Conservation (phyloP, 2,797 vertebrate genomes). For the Remorina albescens region DNA sequence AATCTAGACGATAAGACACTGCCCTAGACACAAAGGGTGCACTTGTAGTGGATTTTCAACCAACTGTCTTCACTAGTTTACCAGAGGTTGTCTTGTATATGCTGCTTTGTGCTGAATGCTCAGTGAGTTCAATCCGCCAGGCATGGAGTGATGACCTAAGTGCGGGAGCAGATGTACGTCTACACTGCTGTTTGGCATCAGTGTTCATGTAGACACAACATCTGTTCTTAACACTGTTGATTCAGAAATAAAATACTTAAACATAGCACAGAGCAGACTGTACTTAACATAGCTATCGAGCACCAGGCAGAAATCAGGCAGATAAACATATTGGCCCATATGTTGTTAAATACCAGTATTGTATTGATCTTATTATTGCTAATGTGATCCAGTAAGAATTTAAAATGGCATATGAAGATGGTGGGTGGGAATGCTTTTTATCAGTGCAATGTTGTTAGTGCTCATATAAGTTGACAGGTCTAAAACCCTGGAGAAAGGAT, state of each 20-base stretch:
- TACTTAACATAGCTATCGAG: constrained; percentile 13
- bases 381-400: constrained; percentile 11
- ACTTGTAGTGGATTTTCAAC: constrained; percentile 35
- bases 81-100: constrained; percentile 24
- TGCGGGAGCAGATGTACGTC: constrained; percentile 75
- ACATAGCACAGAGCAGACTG: constrained; percentile 14
- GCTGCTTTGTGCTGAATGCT: constrained; percentile 47
- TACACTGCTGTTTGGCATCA: no score
- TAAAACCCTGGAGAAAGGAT: constrained; percentile 25
- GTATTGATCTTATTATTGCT: neutral
- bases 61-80: constrained; percentile 43
- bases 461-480: neutral
- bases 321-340: neutral
- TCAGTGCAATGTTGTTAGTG: constrained; percentile 33
- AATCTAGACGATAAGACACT: constrained; percentile 15
- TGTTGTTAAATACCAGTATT: neutral
- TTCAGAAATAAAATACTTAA: constrained; percentile 54
- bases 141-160: constrained; percentile 62
- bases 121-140: constrained; percentile 70
- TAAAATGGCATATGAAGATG: constrained; percentile 33
- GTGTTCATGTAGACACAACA: no score
- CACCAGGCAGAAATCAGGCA: constrained; percentile 25
- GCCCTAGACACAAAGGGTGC: constrained; percentile 18
- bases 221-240: constrained; percentile 75
- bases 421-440: constrained; percentile 13